phyloP scores from a whole-genome alignment of 2,797 vertebrate genomes.

The Liasis olivaceus region DNA sequence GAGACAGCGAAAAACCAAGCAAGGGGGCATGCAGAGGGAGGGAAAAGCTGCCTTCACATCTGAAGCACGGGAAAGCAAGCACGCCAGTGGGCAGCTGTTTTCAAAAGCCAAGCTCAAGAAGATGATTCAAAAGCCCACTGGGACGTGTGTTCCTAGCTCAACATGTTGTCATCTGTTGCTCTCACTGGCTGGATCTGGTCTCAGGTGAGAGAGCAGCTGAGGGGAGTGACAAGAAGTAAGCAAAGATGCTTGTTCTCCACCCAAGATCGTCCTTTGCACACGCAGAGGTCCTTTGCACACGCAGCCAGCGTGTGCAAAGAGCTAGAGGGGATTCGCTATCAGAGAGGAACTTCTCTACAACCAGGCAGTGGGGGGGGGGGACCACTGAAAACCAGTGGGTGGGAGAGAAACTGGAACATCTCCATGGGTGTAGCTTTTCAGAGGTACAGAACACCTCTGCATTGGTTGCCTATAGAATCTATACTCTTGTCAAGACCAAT shows the following conservation, averaged over 20 bases:
- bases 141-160: conserved; percentile 53
- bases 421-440: not conserved
- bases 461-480: not conserved
- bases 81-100: conserved; percentile 29
- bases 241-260: too few relatives aligned
- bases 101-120: conserved; percentile 28
- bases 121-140: conserved; percentile 60
- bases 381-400: not conserved
- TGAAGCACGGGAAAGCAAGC: conserved; percentile 16
- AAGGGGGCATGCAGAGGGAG: not conserved
- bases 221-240: too few relatives aligned
- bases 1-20: not conserved
- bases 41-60: conserved; percentile 18
- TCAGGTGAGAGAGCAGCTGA: conserved; percentile 1
- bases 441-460: not conserved
- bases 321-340: too few relatives aligned
- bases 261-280: too few relatives aligned
- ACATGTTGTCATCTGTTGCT: conserved; percentile 50
- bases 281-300: too few relatives aligned
- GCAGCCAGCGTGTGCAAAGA: too few relatives aligned
- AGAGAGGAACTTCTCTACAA: too few relatives aligned
- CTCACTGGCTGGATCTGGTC: conserved; percentile 40
- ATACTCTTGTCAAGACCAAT: not conserved
- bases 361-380: too few relatives aligned
- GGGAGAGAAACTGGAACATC: not conserved